Evolutionary conservation across 2,888 invertebrate species (phyloP), one percentile per base, ranked within the genome.

Genomic region (Mesopsocus fuscifrons): DNA sequence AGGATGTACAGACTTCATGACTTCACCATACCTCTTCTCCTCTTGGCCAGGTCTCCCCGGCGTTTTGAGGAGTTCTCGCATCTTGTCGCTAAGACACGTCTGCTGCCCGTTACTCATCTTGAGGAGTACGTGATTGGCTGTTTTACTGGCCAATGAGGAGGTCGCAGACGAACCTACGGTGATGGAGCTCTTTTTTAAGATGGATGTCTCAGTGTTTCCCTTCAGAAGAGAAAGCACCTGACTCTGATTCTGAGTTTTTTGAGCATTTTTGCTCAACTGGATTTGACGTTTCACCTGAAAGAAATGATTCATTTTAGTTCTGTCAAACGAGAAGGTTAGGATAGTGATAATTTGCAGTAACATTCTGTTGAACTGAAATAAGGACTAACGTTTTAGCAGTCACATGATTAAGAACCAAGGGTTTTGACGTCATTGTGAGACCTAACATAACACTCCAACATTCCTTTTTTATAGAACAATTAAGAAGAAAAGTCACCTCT

Each of bases 271-370:
- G 57, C 77, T 82, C 42, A 81, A 68, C 26, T 77, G 76, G 50
- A 81, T 78, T 59, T 84, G 82, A 51, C 78, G 69, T 59, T 83
- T 80, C 35, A 82, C 77, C 55, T 58, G 47, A 18, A n/a, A n/a
- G n/a, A n/a, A n/a, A n/a, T n/a, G n/a, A n/a, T n/a, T n/a, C n/a
- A n/a, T n/a, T n/a, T n/a, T n/a, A n/a, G n/a, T n/a, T n/a, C n/a
- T n/a, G n/a, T n/a, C n/a, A n/a, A n/a, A n/a, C n/a, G n/a, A n/a
- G n/a, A n/a, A n/a, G n/a, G n/a, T n/a, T n/a, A n/a, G n/a, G n/a
- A n/a, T n/a, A n/a, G n/a, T n/a, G n/a, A n/a, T n/a, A n/a, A n/a
- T n/a, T n/a, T n/a, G n/a, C n/a, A n/a, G n/a, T n/a, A n/a, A n/a
- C n/a, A n/a, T n/a, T n/a, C n/a, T n/a, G n/a, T n/a, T n/a, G n/a